Conservation (phyloP, 2,888 invertebrate genomes). For the Drosophila anomelani region DNA sequence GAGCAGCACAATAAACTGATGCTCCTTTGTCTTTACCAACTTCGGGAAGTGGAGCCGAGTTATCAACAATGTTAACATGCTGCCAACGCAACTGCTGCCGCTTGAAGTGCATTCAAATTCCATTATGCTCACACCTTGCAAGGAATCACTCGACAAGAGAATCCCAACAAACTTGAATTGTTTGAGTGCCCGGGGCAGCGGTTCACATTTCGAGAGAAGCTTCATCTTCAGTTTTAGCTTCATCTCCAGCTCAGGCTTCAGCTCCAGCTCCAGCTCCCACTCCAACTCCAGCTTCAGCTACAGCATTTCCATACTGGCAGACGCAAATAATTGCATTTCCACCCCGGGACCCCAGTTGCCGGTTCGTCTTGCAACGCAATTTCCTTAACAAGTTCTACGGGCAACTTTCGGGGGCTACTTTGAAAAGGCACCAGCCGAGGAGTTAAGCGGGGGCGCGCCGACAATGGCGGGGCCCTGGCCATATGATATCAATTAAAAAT, state of each 20-base stretch:
- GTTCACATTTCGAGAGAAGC: constrained; percentile 36
- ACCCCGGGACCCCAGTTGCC: constrained; percentile 2
- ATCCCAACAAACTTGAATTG: constrained; percentile 39
- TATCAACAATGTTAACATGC: constrained; percentile 33
- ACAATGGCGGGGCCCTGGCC: constrained; percentile 65
- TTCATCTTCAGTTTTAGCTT: background rate
- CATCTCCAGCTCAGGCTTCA: background rate
- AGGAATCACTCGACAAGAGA: constrained; percentile 33
- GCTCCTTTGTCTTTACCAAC: constrained; percentile 14
- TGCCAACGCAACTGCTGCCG: constrained; percentile 30
- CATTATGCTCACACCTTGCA: constrained; percentile 41
- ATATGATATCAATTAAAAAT: constrained; percentile 81
- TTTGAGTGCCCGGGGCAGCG: constrained; percentile 41
- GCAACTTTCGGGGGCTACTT: constrained; percentile 41
- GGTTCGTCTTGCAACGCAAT: constrained; percentile 32
- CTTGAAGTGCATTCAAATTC: constrained; percentile 38
- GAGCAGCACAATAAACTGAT: constrained; percentile 3
- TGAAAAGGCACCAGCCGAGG: constrained; percentile 10
- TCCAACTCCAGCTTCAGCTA: constrained; percentile 4
- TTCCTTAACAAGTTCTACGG: constrained; percentile 48
- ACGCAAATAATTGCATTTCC: constrained; percentile 53
- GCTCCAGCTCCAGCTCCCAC: background rate
- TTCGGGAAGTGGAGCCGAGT: background rate
- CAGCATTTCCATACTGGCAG: constrained; percentile 33
- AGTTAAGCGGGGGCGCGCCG: constrained; percentile 6